Evolutionary conservation across 2,888 invertebrate species (phyloP).

Genomic region (Phytoseiulus persimilis): DNA sequence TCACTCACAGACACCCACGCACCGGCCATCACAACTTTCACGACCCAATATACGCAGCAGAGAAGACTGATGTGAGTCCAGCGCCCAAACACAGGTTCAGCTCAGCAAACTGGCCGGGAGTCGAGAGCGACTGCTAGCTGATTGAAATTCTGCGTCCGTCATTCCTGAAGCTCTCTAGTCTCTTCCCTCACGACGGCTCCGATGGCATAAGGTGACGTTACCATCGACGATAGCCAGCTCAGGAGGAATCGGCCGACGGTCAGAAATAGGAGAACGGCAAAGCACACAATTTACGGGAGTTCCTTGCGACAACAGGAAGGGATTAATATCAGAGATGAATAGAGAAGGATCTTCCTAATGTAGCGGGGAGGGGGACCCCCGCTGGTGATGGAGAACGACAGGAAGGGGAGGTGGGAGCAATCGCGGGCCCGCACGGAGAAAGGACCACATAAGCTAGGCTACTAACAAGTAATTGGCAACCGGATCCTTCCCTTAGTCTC

Average conservation of each 20-base stretch:
- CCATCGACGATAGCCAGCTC: background rate
- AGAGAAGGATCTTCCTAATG: background rate
- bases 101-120: too few species aligned
- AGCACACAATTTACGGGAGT: background rate
- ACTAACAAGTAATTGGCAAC: constrained; percentile 37
- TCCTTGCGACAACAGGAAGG: constrained; percentile 5
- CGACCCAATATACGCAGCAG: too few species aligned
- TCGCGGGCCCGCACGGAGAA: background rate
- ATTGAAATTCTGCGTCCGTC: too few species aligned
- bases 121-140: too few species aligned
- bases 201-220: background rate
- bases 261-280: background rate
- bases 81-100: too few species aligned
- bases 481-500: constrained; percentile 23
- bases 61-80: too few species aligned
- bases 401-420: background rate
- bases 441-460: background rate
- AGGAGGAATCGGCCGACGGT: background rate
- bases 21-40: background rate
- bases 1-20: background rate
- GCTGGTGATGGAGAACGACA: background rate
- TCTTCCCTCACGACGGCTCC: too few species aligned
- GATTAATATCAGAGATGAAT: background rate
- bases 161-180: too few species aligned
- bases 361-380: background rate